Conservation (phyloP, 2,797 vertebrate species). For the Falco novaeseelandiae region DNA sequence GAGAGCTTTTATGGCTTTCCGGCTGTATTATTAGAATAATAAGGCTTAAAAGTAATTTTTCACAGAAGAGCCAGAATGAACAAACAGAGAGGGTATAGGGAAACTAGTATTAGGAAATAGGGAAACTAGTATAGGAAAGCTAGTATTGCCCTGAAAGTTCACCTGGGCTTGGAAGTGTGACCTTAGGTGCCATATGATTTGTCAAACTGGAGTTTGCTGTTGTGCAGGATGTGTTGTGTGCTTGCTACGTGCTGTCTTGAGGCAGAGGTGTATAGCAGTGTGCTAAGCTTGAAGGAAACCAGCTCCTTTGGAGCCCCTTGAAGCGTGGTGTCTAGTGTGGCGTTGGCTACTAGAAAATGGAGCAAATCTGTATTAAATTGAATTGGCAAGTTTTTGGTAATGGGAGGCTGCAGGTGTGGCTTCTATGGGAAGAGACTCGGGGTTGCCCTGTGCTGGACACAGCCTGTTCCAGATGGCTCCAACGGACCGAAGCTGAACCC, state of each 20-base stretch:
- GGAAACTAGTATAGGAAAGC: neutral
- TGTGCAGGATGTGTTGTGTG: fast-evolving
- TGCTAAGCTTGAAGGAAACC: neutral
- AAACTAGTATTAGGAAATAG: neutral
- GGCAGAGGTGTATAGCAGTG: neutral
- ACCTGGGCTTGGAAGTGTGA: neutral
- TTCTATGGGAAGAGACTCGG: fast-evolving
- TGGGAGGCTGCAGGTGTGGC: neutral
- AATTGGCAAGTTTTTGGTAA: neutral
- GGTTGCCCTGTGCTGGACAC: neutral
- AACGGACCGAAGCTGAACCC: neutral
- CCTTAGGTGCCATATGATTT: neutral
- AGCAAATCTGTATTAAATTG: neutral
- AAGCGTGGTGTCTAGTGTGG: neutral
- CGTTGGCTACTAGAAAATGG: neutral
- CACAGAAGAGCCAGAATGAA: neutral
- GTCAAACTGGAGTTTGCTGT: neutral
- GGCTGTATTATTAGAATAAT: neutral
- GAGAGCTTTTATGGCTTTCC: neutral
- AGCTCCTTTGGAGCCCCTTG: neutral
- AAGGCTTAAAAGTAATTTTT: neutral
- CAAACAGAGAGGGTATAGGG: neutral
- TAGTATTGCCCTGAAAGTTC: neutral
- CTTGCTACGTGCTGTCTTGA: neutral
- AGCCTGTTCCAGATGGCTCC: neutral